Evolutionary conservation across 2,888 invertebrate species (phyloP).

Genomic region (Epinotia ramella): DNA sequence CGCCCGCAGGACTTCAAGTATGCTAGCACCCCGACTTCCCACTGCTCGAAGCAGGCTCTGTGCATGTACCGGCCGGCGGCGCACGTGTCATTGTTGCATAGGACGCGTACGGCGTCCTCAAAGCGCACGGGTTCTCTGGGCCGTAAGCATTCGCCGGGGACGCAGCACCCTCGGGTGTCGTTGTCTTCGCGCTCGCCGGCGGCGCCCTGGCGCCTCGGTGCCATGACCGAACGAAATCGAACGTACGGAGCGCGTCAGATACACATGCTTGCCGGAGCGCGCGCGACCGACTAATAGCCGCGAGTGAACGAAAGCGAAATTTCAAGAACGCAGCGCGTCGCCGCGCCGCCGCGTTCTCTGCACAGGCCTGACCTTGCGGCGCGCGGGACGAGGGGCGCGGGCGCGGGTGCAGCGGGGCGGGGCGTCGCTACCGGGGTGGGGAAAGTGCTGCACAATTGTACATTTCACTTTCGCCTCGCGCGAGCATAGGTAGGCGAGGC

Average conservation of each 20-base stretch:
- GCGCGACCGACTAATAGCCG: slow-evolving; percentile 86
- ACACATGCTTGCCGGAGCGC: slow-evolving; percentile 86
- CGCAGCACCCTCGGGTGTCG: slow-evolving; percentile 90
- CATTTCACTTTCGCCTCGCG: slow-evolving; percentile 84
- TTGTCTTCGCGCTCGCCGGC: slow-evolving; percentile 80
- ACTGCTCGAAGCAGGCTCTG: slow-evolving; percentile 96
- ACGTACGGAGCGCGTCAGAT: slow-evolving; percentile 81
- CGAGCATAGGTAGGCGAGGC: slow-evolving; percentile 61
- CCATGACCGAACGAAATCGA: slow-evolving; percentile 82
- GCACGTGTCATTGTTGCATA: slow-evolving; percentile 98
- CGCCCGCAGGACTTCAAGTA: slow-evolving; percentile 96
- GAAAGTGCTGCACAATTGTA: slow-evolving; percentile 82
- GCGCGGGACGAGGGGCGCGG: slow-evolving; percentile 58
- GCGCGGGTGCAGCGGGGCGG: slow-evolving; percentile 56
- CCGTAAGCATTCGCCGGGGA: slow-evolving; percentile 93
- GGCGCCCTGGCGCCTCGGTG: slow-evolving; percentile 82
- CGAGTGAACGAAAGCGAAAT: slow-evolving; percentile 89
- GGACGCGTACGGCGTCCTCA: slow-evolving; percentile 93
- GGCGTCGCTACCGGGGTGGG: slow-evolving; percentile 71
- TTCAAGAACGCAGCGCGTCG: slow-evolving; percentile 86
- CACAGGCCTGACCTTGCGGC: slow-evolving; percentile 75
- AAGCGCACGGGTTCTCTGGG: slow-evolving; percentile 87
- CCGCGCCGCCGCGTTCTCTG: slow-evolving; percentile 61
- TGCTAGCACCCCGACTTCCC: slow-evolving; percentile 95
- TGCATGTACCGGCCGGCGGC: slow-evolving; percentile 97